Evolutionary conservation across 2,888 invertebrate genomes (phyloP).

Genomic region (Glyphotaelius pellucidus): DNA sequence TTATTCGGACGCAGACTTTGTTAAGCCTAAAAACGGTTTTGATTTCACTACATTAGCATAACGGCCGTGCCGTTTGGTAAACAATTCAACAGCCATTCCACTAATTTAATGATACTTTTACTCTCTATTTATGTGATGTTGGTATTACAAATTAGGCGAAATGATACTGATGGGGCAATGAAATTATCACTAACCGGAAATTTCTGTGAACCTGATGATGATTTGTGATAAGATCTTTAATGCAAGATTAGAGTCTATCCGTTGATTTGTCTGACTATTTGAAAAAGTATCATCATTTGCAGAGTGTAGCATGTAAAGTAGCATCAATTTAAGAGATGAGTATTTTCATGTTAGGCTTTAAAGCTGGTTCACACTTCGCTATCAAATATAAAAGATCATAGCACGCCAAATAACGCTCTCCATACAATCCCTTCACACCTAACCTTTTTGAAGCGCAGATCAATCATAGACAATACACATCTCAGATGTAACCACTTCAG

Average conservation of each 20-base stretch:
- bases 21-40: constrained; percentile 42
- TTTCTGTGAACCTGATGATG: background rate
- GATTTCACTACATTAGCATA: constrained; percentile 49
- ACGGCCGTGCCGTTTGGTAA: constrained; percentile 3
- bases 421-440: too few species aligned
- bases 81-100: background rate
- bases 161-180: background rate
- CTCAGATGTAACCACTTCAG: too few species aligned
- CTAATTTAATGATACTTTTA: background rate
- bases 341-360: too few species aligned
- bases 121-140: background rate
- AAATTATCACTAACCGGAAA: background rate
- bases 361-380: too few species aligned
- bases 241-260: background rate
- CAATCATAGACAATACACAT: too few species aligned
- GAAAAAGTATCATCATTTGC: background rate
- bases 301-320: background rate
- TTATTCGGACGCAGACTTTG: constrained; percentile 42
- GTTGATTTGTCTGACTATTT: background rate
- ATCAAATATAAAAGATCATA: too few species aligned
- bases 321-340: too few species aligned
- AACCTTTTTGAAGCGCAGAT: too few species aligned
- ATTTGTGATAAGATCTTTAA: background rate
- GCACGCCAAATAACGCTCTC: too few species aligned
- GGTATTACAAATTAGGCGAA: background rate